Percentiles rank a stretch among this genome's conserved stretches.
Conservation (phyloP, 2,797 vertebrate species). For the Rhinella marina region DNA sequence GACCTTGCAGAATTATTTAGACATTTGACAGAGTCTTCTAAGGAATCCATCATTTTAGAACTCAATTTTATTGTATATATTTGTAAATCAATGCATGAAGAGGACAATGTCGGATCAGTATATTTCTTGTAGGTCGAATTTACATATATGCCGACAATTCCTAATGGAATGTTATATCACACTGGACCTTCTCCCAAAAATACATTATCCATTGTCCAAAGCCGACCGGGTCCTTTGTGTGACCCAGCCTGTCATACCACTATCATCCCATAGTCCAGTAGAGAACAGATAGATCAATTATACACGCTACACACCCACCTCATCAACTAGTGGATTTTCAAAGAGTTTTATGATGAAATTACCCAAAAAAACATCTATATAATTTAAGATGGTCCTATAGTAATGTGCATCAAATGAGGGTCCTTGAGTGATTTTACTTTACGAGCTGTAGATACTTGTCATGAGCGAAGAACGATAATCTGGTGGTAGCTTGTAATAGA, state of each 20-base stretch:
- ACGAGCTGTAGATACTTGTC: slow-evolving; percentile 59
- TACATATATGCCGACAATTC: not conserved
- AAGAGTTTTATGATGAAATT: not conserved
- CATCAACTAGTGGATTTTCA: not conserved
- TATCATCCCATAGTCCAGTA: not conserved
- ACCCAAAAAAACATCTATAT: not conserved
- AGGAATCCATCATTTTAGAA: not conserved
- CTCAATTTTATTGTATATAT: not conserved
- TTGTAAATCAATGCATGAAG: not conserved
- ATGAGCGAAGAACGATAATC: slow-evolving; percentile 29
- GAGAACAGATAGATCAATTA: not conserved
- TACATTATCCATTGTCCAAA: not conserved
- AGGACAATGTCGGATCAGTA: not conserved
- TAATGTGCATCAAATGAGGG: not conserved
- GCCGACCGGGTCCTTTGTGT: not conserved
- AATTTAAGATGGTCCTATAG: not conserved
- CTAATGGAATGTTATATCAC: not conserved
- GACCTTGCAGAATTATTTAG: not conserved
- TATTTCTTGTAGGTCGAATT: not conserved
- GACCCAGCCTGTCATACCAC: not conserved
- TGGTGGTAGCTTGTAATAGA: slow-evolving; percentile 70
- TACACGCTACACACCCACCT: not conserved
- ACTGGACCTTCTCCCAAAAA: not conserved
- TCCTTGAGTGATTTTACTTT: not conserved
- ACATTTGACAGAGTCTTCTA: not conserved